Base-by-base conservation (phyloP, 2,113 vertebrate species). In the Tor tambroides region DNA sequence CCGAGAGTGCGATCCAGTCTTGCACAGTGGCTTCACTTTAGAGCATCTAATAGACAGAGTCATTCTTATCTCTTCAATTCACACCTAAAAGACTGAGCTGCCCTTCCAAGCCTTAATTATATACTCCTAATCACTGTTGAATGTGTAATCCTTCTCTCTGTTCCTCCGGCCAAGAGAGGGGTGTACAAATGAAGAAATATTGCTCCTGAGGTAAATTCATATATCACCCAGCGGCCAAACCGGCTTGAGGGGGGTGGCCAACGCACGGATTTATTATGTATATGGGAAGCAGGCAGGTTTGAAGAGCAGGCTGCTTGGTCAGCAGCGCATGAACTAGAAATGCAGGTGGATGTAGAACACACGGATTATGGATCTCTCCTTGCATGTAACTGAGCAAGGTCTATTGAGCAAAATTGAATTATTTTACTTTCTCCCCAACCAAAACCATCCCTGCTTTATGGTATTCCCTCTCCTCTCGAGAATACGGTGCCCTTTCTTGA, bases 401-500 rank as follows among this genome's bases (percentile, higher is more conserved):
- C 90, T 92, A 94, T 92, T 94, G 93, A 93, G 90, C 92, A 72
- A 93, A 94, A 94, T 94, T 82, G 86, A 91, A 94, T 95, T 93
- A 93, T 93, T 94, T 90, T 77, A 89, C 80, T 35, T 80, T 74
- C 71, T 43, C 72, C 32, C 74, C 38, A 49, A 51, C 80, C 76
- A 49, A 85, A 78, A 19, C 71, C 74, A 74, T 51, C 74, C 41
- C 26, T 28, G 30, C 61, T 79, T 72, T 41, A 43, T 51, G 19
- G n/a, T n/a, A 28, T 32, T 51, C 28, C 30, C 77, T 54, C 63
- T 67, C 38, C 59, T 67, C 59, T 28, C 8, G 35, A 69, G 63
- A 32, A 69, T 30, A 69, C 21, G 2, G 41, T 71, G 26, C 63
- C 63, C 65, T 69, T 30, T 43, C 35, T 63, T 43, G 41, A 67